A percentile compares a stretch with the other conserved stretches of the same genome.
phyloP scores from a whole-genome alignment of 2,113 vertebrate genomes.

The Xyrauchen texanus region DNA sequence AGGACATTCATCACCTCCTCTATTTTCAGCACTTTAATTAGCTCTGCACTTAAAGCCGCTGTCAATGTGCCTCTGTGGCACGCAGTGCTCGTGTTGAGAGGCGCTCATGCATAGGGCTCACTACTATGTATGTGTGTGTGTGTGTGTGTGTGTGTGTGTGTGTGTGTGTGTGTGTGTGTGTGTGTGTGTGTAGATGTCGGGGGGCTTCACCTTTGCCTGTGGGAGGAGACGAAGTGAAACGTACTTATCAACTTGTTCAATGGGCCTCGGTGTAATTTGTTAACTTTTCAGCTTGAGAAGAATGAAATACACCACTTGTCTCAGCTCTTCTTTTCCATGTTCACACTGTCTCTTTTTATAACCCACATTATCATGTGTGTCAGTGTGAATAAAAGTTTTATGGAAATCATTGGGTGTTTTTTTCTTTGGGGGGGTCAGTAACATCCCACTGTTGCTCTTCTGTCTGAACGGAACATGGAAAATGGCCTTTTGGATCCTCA shows the following conservation, averaged over 20 bases:
- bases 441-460: too few relatives aligned
- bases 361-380: constrained; percentile 9
- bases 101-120: constrained; percentile 49
- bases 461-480: too few relatives aligned
- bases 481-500: too few relatives aligned
- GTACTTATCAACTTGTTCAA: constrained; percentile 41
- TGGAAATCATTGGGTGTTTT: constrained; percentile 25
- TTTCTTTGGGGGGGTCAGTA: too few relatives aligned
- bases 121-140: constrained; percentile 1
- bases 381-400: constrained; percentile 9
- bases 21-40: constrained; percentile 60
- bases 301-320: constrained; percentile 13
- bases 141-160: constrained; percentile 25
- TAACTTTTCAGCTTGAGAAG: constrained; percentile 31
- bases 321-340: background rate
- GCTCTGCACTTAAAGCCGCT: constrained; percentile 56
- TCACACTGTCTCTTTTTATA: constrained; percentile 5
- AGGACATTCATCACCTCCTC: constrained; percentile 59
- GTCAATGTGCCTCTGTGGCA: constrained; percentile 47
- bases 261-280: constrained; percentile 23
- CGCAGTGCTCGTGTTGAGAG: constrained; percentile 44
- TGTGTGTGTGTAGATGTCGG: constrained; percentile 1
- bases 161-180: constrained; percentile 16
- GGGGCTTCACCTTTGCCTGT: constrained; percentile 32
- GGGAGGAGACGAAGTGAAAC: constrained; percentile 20